Conservation (phyloP, 2,113 vertebrate genomes). For the Motacilla alba region DNA sequence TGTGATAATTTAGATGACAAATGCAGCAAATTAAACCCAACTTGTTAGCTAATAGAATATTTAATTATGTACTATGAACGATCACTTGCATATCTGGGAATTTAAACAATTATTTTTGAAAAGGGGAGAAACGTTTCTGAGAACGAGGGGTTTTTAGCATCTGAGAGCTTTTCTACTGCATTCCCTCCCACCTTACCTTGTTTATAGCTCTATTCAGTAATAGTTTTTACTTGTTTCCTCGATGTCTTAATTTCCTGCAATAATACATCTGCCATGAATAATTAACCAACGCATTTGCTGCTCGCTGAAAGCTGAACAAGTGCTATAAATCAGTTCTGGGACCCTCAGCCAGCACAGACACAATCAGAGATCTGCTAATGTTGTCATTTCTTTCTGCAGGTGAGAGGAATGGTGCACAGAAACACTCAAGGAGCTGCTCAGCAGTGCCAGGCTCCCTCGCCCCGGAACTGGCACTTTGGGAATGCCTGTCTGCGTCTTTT, state of each 20-base stretch:
- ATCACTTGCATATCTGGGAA: conserved; percentile 30
- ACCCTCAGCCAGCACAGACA: conserved; percentile 47
- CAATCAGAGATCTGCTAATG: conserved; percentile 34
- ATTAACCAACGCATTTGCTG: conserved; percentile 73
- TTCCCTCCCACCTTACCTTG: conserved; percentile 36
- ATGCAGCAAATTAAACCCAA: conserved; percentile 63
- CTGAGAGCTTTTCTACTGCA: not conserved
- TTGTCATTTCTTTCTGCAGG: not conserved
- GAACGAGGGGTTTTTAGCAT: not conserved
- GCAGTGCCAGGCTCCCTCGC: not conserved
- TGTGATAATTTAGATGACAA: conserved; percentile 57
- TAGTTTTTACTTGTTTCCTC: conserved; percentile 71
- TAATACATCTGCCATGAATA: conserved; percentile 76
- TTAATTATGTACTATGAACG: conserved; percentile 27
- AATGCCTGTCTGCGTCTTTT: not conserved
- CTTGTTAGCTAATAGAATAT: conserved; percentile 54
- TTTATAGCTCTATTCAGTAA: conserved; percentile 63
- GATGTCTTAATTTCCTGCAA: conserved; percentile 74
- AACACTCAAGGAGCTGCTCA: not conserved
- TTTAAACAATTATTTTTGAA: conserved; percentile 38
- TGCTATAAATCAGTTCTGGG: conserved; percentile 68
- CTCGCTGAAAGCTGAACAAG: conserved; percentile 67
- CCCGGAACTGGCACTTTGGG: not conserved
- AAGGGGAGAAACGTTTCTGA: not conserved
- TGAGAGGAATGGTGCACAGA: not conserved